A percentile compares a stretch with the other conserved stretches of the same genome.
Conservation (phyloP, 1,140 invertebrate genomes). For the Drosophila rhopaloa region DNA sequence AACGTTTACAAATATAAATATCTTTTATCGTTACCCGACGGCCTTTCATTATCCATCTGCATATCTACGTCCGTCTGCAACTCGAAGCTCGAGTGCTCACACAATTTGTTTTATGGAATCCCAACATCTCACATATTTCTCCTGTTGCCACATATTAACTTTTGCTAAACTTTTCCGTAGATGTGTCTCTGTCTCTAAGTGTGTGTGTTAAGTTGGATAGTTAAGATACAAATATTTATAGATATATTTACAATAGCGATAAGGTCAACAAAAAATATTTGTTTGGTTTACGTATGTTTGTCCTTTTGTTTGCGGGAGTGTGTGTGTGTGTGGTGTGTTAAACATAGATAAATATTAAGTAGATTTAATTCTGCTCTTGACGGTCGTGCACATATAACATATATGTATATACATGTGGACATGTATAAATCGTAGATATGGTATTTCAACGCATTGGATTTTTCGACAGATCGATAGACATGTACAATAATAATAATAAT, state of each 20-base stretch:
- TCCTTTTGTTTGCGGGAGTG: conserved; percentile 40
- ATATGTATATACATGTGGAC: conserved; percentile 33
- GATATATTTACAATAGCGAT: conserved; percentile 75
- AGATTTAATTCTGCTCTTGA: conserved; percentile 57
- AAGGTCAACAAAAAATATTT: conserved; percentile 71
- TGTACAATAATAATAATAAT: conserved; percentile 55
- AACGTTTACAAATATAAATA: conserved; percentile 81
- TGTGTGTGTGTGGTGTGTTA: conserved; percentile 49
- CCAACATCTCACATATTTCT: conserved; percentile 50
- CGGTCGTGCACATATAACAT: conserved; percentile 44
- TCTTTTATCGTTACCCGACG: conserved; percentile 68
- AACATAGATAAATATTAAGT: conserved; percentile 68
- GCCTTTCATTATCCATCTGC: conserved; percentile 36
- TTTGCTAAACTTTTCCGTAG: conserved; percentile 61
- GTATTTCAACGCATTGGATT: conserved; percentile 30
- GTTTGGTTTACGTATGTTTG: conserved; percentile 49
- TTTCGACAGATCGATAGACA: conserved; percentile 40
- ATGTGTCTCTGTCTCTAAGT: conserved; percentile 26
- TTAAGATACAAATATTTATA: conserved; percentile 51
- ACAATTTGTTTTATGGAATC: conserved; percentile 56
- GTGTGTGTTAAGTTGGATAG: conserved; percentile 53
- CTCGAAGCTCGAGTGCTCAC: conserved; percentile 35
- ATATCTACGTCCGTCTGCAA: conserved; percentile 35
- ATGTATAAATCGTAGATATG: conserved; percentile 31
- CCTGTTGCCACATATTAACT: conserved; percentile 47